phyloP scores from a whole-genome alignment of 2,113 vertebrate genomes.

The Crypturellus undulatus region DNA sequence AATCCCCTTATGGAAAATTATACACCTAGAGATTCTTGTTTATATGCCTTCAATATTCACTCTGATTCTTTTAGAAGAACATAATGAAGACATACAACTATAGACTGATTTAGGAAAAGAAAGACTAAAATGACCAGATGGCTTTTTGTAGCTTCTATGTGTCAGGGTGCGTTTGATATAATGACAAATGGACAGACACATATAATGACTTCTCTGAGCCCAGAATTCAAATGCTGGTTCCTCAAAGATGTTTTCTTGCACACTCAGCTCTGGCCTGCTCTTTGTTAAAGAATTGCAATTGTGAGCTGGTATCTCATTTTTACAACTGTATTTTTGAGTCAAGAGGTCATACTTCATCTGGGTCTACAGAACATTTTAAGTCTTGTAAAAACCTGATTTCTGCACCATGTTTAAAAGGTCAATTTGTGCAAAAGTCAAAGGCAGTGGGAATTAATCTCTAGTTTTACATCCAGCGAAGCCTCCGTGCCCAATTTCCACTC shows the following conservation, averaged over 20 bases:
- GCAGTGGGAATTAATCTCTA: background rate
- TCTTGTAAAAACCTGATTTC: too few species aligned
- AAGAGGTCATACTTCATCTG: background rate
- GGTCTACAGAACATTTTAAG: too few species aligned
- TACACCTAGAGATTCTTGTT: background rate
- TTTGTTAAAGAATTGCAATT: background rate
- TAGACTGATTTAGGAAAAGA: background rate
- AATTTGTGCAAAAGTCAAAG: background rate
- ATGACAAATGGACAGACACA: conserved; percentile 15
- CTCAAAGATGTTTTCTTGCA: background rate
- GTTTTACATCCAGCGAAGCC: background rate
- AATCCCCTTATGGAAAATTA: background rate
- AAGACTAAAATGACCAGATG: background rate
- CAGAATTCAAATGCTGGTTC: background rate
- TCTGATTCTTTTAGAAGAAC: background rate
- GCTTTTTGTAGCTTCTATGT: background rate
- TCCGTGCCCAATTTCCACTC: background rate
- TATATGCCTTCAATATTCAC: background rate
- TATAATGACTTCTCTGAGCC: background rate
- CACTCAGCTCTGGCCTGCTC: background rate
- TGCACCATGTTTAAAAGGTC: accelerated
- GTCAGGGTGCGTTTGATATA: background rate
- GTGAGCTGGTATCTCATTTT: background rate
- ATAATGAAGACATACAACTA: background rate
- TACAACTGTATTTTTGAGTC: background rate